phyloP scores from a whole-genome alignment of 2,113 vertebrate genomes.

The Cottus gobio region DNA sequence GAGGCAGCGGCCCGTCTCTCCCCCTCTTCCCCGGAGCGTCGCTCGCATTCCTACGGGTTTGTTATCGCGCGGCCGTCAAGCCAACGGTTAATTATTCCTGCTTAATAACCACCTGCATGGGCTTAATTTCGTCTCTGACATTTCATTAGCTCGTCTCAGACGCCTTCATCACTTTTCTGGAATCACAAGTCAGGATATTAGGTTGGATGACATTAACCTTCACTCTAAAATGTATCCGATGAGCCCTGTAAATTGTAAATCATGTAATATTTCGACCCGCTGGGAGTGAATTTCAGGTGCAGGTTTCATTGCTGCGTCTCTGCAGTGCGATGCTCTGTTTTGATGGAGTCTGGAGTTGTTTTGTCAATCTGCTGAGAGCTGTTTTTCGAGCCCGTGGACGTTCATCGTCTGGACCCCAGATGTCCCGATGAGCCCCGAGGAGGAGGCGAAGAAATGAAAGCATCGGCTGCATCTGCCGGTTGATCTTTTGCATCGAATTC shows the following conservation, averaged over 20 bases:
- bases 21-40: conserved; percentile 19
- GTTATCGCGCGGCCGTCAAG: conserved; percentile 54
- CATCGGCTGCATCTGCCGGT: neutral
- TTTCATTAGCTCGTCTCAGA: conserved; percentile 60
- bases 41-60: conserved; percentile 34
- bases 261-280: conserved; percentile 17
- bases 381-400: neutral
- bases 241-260: conserved; percentile 34
- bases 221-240: conserved; percentile 22
- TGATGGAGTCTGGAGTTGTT: conserved; percentile 5
- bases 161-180: conserved; percentile 43
- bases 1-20: conserved; percentile 10
- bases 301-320: conserved; percentile 14
- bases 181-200: conserved; percentile 45
- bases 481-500: neutral
- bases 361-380: neutral
- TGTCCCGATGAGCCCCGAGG: conserved; percentile 23
- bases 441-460: neutral
- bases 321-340: neutral
- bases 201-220: conserved; percentile 23
- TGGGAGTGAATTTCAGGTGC: conserved; percentile 5
- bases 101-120: conserved; percentile 58
- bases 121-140: conserved; percentile 45
- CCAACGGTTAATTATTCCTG: conserved; percentile 60
- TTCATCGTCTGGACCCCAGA: conserved; percentile 33